phyloP scores from a whole-genome alignment of 92 coral and sea anemone genomes.

The Siderastrea radians region DNA sequence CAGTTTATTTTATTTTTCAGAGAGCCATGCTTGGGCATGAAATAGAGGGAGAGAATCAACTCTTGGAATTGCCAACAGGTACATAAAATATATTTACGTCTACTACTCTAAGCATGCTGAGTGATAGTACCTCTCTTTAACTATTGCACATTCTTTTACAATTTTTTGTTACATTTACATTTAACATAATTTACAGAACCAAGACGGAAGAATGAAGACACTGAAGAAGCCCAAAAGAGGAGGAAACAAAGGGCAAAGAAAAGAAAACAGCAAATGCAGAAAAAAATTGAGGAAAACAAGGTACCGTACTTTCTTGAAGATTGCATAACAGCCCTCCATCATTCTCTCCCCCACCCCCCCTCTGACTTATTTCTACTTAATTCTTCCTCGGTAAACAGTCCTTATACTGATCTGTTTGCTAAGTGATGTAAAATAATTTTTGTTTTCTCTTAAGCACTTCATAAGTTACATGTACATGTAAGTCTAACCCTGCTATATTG shows the following conservation, averaged over 20 bases:
- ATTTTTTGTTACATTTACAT: background rate
- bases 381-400: no score
- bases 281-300: slow-evolving; percentile 97
- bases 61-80: slow-evolving; percentile 96
- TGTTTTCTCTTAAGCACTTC: no score
- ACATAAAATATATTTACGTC: background rate
- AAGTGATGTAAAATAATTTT: no score
- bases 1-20: slow-evolving; percentile 44
- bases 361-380: background rate
- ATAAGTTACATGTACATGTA: no score
- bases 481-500: no score
- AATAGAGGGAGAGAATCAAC: slow-evolving; percentile 97
- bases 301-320: slow-evolving; percentile 24
- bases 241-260: slow-evolving; percentile 98
- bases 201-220: slow-evolving; percentile 88
- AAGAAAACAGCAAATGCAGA: slow-evolving; percentile 95
- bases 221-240: slow-evolving; percentile 97
- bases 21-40: slow-evolving; percentile 99
- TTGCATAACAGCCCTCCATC: background rate
- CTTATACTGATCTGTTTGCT: no score
- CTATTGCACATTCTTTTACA: background rate
- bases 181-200: slow-evolving; percentile 63
- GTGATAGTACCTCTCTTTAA: background rate
- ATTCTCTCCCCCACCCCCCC: background rate
- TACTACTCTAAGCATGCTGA: no score